Evolutionary conservation across 2,888 invertebrate species (phyloP), one percentile per base, ranked within the genome.

Genomic region (Amphipyra berbera): DNA sequence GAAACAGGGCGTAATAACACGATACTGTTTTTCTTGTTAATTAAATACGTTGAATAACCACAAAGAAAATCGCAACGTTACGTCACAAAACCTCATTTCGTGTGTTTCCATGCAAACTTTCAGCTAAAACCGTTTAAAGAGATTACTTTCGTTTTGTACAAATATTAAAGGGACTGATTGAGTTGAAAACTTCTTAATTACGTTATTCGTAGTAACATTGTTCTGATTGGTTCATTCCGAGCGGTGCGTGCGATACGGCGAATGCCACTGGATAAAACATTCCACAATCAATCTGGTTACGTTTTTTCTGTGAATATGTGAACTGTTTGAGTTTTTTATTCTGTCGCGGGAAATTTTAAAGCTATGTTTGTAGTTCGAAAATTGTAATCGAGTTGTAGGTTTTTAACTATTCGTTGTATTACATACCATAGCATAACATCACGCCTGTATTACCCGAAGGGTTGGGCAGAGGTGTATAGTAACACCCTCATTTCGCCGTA

Each of bases 171-270:
- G 82, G 82, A 76, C 81, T 86, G 87, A 90, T 91, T 88, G 87
- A 90, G 90, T 90, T 88, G 83, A 81, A 82, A 91, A 91, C 86
- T 92, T 87, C 81, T 81, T 80, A 87, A 87, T 85, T 86, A 83
- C 83, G 72, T 78, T 68, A 78, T 68, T 77, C 54, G 50, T 59
- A 68, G 67, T 61, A 66, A 71, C 73, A 70, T 67, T 71, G 66
- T 72, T 72, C 69, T 68, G 68, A 80, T 78, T 75, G 79, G 73
- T 68, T 74, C 50, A 70, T 60, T 70, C 40, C 49, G 15, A 47
- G 42, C 53, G 15, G 55, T 69, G 72, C 68, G 76, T 74, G 58
- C 67, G 72, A 66, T 68, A 62, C 57, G 54, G 55, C 48, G 40
- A 61, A 57, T 56, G 12, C 61, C 49, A 68, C 64, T 77, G 68